Base-by-base conservation (phyloP, 30 jellyfish, hydroid and myxozoan genomes). In the Hydractinia echinata region DNA sequence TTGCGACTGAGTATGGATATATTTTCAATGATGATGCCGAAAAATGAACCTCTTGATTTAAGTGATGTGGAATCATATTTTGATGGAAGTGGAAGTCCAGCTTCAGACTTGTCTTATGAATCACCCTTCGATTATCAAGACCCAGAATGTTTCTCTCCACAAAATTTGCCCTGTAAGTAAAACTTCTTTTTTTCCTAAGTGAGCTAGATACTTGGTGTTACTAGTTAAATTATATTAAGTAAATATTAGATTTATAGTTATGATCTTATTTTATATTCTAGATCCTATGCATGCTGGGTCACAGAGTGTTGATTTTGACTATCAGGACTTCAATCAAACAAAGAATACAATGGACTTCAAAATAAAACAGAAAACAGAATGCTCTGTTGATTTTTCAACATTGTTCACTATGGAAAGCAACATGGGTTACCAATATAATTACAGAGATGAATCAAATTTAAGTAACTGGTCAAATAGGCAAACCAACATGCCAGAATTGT, bases 51-150 rank as follows among this genome's bases (percentile, higher is more conserved):
- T 44, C 39, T 64, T 2, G 74, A 64, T 64, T 64, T n/a, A 44
- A 64, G 74, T 64, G 74, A 64, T 64, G 74, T 51, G 19, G 74
- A 64, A 64, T 64, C 74, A 7, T 64, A n/a, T 13, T 13, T 64
- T 44, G 74, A 64, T 13, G 74, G 39, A 64, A 64, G 39, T 64
- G 74, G 74, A 64, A 30, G 44, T 30, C 74, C 74, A 64, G 74
- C 19, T 8, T 64, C 74, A 7, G 39, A 13, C 39, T 64, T 64
- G 10, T 13, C 74, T 6, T 51, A 44, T n/a, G 74, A 64, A 13
- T 64, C 39, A 64, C 16, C 74, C 19, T 51, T n/a, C 19, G 74
- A 64, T 6, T 64, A 64, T 64, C 74, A 7, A 13, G 74, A 64
- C 19, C 74, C 19, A 64, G 39, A 64, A n/a, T 64, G 74, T 64